These are phyloP conservation scores for Plebejus anna DNA, from an alignment of 2,888 invertebrate genomes.

Conservation along the genomic window DNA sequence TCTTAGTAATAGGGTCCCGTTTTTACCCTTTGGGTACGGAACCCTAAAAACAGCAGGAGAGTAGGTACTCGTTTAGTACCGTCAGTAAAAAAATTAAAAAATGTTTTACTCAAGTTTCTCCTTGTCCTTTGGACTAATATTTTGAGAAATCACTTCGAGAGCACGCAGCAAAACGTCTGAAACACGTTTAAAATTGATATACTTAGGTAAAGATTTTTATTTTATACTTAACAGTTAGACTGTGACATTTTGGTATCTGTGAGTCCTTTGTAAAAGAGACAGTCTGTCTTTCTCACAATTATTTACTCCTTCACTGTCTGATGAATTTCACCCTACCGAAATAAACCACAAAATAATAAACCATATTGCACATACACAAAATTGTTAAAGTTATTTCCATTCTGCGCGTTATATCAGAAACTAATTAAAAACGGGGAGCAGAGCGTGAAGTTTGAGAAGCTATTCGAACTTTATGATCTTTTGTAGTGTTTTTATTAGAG, in stretches of 20 bases:
- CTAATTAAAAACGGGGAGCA: constrained; percentile 16
- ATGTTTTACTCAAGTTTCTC: neutral
- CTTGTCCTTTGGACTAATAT: neutral
- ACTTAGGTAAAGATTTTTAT: too few relatives aligned
- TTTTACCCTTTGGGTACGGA: too few relatives aligned
- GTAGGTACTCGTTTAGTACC: neutral
- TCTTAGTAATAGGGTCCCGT: too few relatives aligned
- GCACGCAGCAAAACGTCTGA: neutral
- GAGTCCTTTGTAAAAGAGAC: too few relatives aligned
- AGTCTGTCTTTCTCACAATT: neutral
- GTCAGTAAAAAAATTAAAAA: neutral
- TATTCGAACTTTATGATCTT: constrained; percentile 25
- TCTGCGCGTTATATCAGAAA: constrained; percentile 21
- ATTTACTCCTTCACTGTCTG: neutral
- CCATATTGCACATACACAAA: constrained; percentile 6
- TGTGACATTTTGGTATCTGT: too few relatives aligned
- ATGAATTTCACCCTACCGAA: neutral
- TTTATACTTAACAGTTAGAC: too few relatives aligned
- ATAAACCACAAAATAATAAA: neutral
- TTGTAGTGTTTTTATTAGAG: constrained; percentile 23
- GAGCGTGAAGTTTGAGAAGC: constrained; percentile 20
- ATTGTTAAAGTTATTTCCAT: constrained; percentile 18
- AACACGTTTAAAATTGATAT: neutral
- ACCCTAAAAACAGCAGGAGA: too few relatives aligned
- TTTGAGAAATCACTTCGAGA: neutral